Evolutionary conservation across 2,797 vertebrate species (phyloP).

Genomic region (Melanogrammus aeglefinus): DNA sequence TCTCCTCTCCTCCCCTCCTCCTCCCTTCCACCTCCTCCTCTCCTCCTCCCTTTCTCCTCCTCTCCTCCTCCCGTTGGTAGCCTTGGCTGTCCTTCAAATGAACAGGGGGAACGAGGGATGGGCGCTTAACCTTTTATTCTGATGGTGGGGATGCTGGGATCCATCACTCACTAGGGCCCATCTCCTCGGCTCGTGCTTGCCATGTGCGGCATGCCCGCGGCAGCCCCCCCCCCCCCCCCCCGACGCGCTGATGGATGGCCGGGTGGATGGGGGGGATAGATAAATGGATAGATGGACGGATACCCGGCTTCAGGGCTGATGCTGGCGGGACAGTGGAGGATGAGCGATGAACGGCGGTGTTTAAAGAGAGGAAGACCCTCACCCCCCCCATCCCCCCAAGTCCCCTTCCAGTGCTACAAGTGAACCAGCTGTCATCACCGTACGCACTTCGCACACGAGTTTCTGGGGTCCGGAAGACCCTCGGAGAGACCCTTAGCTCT

Average conservation of each 20-base stretch:
- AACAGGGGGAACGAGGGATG: constrained; percentile 55
- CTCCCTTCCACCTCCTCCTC: too few relatives aligned
- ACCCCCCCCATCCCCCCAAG: too few relatives aligned
- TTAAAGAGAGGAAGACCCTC: too few relatives aligned
- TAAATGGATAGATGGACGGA: background rate
- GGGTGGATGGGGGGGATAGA: constrained; percentile 31
- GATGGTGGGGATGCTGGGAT: constrained; percentile 60
- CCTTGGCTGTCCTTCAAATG: constrained; percentile 38
- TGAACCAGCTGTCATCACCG: background rate
- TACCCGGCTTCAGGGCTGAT: background rate
- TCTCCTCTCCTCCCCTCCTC: too few relatives aligned
- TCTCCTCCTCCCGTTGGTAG: constrained; percentile 15
- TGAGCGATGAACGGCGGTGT: background rate
- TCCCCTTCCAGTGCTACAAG: background rate
- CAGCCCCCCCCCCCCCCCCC: constrained; percentile 6
- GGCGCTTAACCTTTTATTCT: constrained; percentile 67
- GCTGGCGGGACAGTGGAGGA: background rate
- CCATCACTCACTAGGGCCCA: constrained; percentile 37
- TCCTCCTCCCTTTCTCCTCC: background rate
- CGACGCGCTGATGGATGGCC: constrained; percentile 39
- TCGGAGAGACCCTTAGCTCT: background rate
- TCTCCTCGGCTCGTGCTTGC: constrained; percentile 33
- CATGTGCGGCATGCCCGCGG: constrained; percentile 25
- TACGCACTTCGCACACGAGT: too few relatives aligned
- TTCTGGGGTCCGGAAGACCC: background rate